phyloP scores from a whole-genome alignment of 2,797 vertebrate genomes.

The Meda fulgida region DNA sequence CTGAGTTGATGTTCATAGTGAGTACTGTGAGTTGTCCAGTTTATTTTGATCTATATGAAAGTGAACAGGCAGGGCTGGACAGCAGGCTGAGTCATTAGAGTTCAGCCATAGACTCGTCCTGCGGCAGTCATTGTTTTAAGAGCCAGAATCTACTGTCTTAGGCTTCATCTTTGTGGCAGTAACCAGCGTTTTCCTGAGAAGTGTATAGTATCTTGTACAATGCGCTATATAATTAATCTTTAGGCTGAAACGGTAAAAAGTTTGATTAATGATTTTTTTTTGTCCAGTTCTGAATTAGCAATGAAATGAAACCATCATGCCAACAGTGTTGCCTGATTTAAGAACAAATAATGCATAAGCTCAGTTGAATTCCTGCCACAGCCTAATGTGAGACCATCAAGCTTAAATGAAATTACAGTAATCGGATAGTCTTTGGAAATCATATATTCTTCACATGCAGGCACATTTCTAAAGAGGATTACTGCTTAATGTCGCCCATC shows the following conservation, averaged over 20 bases:
- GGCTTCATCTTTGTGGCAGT: constrained; percentile 1
- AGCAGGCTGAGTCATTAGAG: constrained; percentile 45
- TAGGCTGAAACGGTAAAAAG: not conserved
- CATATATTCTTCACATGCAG: constrained; percentile 18
- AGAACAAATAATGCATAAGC: constrained; percentile 30
- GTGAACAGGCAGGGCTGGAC: constrained; percentile 47
- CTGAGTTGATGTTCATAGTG: constrained; percentile 1
- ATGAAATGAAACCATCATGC: not conserved
- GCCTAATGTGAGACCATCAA: constrained; percentile 32
- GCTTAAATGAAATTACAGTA: constrained; percentile 38
- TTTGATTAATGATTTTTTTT: not conserved
- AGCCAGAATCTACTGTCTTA: constrained; percentile 20
- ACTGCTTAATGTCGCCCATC: not conserved
- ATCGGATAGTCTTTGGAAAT: constrained; percentile 24
- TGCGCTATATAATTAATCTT: not conserved
- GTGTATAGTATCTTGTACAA: not conserved
- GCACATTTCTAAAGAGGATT: constrained; percentile 29
- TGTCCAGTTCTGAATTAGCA: not conserved
- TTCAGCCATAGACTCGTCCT: constrained; percentile 35
- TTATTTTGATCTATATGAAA: constrained; percentile 49
- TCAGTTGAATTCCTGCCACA: constrained; percentile 26
- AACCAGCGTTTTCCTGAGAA: not conserved
- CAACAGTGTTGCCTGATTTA: constrained; percentile 14
- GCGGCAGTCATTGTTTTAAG: constrained; percentile 35
- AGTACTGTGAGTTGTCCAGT: constrained; percentile 14